Evolutionary conservation across 2,797 vertebrate species (phyloP).

Genomic region (Potorous gilbertii): DNA sequence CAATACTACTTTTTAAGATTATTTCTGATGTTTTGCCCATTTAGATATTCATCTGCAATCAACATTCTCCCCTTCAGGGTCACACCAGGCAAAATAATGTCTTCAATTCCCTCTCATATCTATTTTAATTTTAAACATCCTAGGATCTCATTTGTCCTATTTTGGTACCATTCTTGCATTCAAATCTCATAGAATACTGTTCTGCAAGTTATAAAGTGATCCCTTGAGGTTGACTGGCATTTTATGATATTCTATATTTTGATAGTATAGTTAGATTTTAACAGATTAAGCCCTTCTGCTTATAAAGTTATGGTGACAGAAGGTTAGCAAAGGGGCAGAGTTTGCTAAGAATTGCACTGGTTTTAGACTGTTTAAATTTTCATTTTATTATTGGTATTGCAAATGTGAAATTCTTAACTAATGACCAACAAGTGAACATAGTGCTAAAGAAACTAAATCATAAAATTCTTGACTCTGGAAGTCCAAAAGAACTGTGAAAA

Average conservation of each 20-base stretch:
- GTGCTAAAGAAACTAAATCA: neutral
- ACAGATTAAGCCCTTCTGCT: neutral
- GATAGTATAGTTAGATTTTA: no score
- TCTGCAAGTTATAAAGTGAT: no score
- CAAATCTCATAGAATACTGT: neutral
- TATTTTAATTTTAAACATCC: slow-evolving; percentile 12
- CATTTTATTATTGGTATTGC: neutral
- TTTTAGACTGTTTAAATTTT: neutral
- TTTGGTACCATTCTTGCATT: neutral
- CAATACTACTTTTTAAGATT: slow-evolving; percentile 3
- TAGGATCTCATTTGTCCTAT: neutral
- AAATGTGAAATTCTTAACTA: neutral
- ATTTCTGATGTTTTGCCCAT: neutral
- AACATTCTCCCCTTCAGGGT: neutral
- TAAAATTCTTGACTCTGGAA: neutral
- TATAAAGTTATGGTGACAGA: neutral
- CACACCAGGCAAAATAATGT: slow-evolving; percentile 9
- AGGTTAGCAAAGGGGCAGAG: neutral
- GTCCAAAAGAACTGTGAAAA: neutral
- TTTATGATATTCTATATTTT: no score
- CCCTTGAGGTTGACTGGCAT: no score
- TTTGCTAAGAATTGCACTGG: neutral
- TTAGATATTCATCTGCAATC: neutral
- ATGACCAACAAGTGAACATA: neutral
- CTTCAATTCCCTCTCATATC: neutral